Conservation (phyloP, 2,113 vertebrate genomes). For the Rissa tridactyla region DNA sequence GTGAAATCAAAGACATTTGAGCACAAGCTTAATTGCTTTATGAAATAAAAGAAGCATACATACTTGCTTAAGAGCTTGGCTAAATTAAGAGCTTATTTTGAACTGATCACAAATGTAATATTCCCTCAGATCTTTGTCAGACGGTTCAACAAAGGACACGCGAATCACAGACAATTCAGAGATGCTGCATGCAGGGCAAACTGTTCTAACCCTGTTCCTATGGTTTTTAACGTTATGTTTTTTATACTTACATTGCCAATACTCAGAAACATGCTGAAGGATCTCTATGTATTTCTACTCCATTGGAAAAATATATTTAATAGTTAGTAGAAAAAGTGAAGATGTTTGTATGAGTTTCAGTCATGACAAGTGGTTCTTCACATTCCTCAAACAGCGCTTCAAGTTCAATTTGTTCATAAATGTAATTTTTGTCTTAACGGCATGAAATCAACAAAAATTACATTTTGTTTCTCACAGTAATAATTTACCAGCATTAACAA, state of each 20-base stretch:
- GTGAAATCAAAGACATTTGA: not conserved
- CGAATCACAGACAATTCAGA: not conserved
- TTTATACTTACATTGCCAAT: not conserved
- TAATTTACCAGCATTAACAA: not conserved
- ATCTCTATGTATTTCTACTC: not conserved
- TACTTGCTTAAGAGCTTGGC: not conserved
- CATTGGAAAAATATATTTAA: conserved; percentile 5
- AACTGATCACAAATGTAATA: not conserved
- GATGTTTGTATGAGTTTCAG: not conserved
- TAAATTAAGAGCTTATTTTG: not conserved
- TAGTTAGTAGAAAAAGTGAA: conserved; percentile 1
- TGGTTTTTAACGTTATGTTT: not conserved
- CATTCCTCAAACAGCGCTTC: conserved; percentile 6
- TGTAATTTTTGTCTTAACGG: not conserved
- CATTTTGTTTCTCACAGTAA: not conserved
- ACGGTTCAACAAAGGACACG: not conserved
- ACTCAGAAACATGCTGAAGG: not conserved
- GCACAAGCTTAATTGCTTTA: not conserved
- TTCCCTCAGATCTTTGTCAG: not conserved
- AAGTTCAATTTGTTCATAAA: conserved; percentile 4
- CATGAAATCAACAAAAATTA: conserved; percentile 1
- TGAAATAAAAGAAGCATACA: not conserved
- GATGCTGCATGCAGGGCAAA: not conserved
- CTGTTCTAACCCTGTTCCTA: not conserved
- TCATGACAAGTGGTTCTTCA: not conserved